Conservation (phyloP, 2,888 invertebrate species). For the Galeruca laticollis region DNA sequence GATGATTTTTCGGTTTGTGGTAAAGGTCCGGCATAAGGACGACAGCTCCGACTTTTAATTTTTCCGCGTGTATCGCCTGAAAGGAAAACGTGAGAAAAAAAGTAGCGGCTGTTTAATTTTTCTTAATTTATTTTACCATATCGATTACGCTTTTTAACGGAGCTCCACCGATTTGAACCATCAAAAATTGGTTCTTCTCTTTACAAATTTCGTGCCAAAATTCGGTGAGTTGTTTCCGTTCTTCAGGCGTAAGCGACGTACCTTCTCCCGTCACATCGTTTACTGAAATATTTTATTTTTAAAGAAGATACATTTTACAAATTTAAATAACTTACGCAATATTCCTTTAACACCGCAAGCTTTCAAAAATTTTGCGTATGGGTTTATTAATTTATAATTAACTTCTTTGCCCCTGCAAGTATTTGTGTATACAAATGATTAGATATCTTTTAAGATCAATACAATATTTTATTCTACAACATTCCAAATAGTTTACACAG, state of each 20-base stretch:
- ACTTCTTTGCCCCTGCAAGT: constrained; percentile 56
- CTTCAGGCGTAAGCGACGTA: constrained; percentile 73
- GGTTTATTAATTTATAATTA: constrained; percentile 52
- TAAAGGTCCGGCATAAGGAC: constrained; percentile 84
- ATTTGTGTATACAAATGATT: too few species aligned
- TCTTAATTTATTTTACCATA: constrained; percentile 60
- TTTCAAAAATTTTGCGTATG: constrained; percentile 76
- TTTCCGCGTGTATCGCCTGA: constrained; percentile 75
- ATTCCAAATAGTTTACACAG: background rate
- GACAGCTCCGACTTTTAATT: constrained; percentile 75
- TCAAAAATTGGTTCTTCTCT: constrained; percentile 71
- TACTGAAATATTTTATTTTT: constrained; percentile 67
- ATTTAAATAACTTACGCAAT: constrained; percentile 44
- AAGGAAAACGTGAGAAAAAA: constrained; percentile 5
- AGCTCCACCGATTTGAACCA: constrained; percentile 81
- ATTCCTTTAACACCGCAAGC: constrained; percentile 72
- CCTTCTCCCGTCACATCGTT: constrained; percentile 87
- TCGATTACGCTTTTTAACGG: constrained; percentile 76
- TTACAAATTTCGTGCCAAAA: constrained; percentile 74
- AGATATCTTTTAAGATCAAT: too few species aligned
- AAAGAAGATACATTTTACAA: background rate
- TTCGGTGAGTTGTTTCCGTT: constrained; percentile 76
- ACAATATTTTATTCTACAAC: too few species aligned
- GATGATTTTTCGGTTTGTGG: constrained; percentile 75
- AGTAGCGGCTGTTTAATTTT: too few species aligned